Percentiles rank a stretch among this genome's conserved stretches.
These are phyloP conservation scores for Adelosebastes latens DNA, from an alignment of 2,797 vertebrate genomes.

Conservation along the genomic window DNA sequence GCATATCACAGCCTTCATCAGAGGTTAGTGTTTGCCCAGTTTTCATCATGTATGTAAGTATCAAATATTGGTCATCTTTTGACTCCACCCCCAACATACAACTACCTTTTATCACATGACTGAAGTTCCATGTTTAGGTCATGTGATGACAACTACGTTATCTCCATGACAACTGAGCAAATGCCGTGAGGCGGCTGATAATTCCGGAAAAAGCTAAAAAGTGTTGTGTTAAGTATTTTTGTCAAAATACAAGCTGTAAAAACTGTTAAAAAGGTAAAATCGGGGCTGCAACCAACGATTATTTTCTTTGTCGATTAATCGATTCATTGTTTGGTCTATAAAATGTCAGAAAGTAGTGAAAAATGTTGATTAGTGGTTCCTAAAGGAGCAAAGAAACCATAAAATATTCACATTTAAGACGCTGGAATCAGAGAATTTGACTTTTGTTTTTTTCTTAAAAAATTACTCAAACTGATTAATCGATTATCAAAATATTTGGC, in stretches of 20 bases:
- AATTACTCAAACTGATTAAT: too few relatives aligned
- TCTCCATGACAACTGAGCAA: neutral
- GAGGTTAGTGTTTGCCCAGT: neutral
- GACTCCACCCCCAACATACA: neutral
- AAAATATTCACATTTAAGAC: too few relatives aligned
- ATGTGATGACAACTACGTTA: neutral
- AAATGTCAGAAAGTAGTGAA: too few relatives aligned
- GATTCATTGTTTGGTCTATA: too few relatives aligned
- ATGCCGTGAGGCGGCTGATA: neutral
- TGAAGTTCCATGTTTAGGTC: neutral
- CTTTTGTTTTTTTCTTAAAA: too few relatives aligned
- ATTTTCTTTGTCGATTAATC: neutral
- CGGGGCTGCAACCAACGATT: neutral
- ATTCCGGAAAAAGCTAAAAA: neutral
- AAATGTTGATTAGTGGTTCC: too few relatives aligned
- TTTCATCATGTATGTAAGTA: neutral
- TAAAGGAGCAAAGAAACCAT: too few relatives aligned
- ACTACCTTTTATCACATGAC: neutral
- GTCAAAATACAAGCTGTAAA: neutral
- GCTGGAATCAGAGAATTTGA: accelerated
- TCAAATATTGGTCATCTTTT: neutral
- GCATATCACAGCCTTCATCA: neutral
- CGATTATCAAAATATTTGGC: accelerated
- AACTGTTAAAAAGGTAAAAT: neutral
- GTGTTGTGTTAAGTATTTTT: neutral